Percentiles rank a stretch among this genome's conserved stretches.
Evolutionary conservation across 2,888 invertebrate species (phyloP).

Genomic region (Drosophila testacea): DNA sequence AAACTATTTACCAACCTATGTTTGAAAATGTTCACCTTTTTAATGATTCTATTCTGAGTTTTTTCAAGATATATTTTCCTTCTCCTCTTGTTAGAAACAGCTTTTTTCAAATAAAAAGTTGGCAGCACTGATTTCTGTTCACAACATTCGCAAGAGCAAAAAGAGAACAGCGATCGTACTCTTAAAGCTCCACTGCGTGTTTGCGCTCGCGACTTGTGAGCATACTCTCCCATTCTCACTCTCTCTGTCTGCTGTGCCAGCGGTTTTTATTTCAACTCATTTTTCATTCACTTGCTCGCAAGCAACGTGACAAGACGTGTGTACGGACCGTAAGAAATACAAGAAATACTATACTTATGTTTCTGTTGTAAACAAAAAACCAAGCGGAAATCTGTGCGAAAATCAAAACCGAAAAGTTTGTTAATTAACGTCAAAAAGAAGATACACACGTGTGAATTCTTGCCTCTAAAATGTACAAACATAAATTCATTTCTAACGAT

Average conservation of each 20-base stretch:
- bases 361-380: conserved; percentile 18
- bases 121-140: conserved; percentile 17
- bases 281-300: background rate
- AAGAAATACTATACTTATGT: conserved; percentile 6
- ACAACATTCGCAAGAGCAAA: conserved; percentile 13
- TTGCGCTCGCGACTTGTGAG: background rate
- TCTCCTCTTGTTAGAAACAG: conserved; percentile 30
- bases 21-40: too few relatives aligned
- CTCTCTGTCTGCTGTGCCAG: conserved; percentile 2
- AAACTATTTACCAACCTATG: too few relatives aligned
- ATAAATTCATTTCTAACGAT: conserved; percentile 60
- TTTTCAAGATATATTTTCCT: too few relatives aligned
- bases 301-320: conserved; percentile 24
- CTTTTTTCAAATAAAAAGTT: conserved; percentile 22
- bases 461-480: conserved; percentile 65
- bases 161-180: conserved; percentile 21
- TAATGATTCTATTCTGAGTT: too few relatives aligned
- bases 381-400: conserved; percentile 17
- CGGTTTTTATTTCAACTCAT: conserved; percentile 11
- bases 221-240: background rate
- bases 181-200: background rate
- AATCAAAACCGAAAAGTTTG: conserved; percentile 15
- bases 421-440: conserved; percentile 6
- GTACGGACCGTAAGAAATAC: conserved; percentile 2
- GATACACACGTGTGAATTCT: conserved; percentile 18